Base-by-base conservation (phyloP, 2,113 vertebrate species). In the Grantiella picta region DNA sequence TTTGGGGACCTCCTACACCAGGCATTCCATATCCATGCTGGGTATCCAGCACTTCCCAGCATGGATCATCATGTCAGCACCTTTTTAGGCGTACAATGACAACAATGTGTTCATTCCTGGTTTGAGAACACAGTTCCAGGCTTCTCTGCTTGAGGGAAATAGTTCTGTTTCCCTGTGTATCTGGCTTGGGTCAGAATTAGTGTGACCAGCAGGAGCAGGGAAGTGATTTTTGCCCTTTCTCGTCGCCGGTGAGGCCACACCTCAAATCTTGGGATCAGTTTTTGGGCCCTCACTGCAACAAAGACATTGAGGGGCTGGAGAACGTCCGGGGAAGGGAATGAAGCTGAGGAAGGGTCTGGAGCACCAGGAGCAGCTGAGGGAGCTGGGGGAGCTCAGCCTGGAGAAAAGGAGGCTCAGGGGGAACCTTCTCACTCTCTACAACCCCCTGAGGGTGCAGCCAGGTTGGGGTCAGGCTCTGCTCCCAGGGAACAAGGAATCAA, bases 391-490 rank as follows among this genome's bases (percentile, higher is more conserved):
- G 18, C 64, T 70, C 42, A 63, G 15, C 22, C 64, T 70, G 42
- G 42, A 83, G 49, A 44, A 50, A 29, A 83, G 7, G 11, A 77
- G 19, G 31, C 15, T 83, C 56, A 56, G 7, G 15, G 4, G 17
- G 8, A 21, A 77, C 4, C 12, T 77, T 33, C 5, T 42, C 3
- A 5, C 18, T 44, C 31, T 56, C 22, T 5, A 2, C 12, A 83
- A 8, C 1, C 56, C 71, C 35, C 25, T 49, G 42, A 70, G 49
- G 9, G 4, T 31, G 25, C 11, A 54, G 15, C 35, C 15, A 22
- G 21, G 18, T 9, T 15, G 8, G 12, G 22, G 4, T 42, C 0
- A 0, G 40, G 10, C 15, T 83, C 35, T 49, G 11, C 22, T 63
- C 40, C 12, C 63, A 63, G 47, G 19, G 10, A 33, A 52, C 36